Evolutionary conservation across 2,797 vertebrate species (phyloP).

Genomic region (Salarias fasciatus): DNA sequence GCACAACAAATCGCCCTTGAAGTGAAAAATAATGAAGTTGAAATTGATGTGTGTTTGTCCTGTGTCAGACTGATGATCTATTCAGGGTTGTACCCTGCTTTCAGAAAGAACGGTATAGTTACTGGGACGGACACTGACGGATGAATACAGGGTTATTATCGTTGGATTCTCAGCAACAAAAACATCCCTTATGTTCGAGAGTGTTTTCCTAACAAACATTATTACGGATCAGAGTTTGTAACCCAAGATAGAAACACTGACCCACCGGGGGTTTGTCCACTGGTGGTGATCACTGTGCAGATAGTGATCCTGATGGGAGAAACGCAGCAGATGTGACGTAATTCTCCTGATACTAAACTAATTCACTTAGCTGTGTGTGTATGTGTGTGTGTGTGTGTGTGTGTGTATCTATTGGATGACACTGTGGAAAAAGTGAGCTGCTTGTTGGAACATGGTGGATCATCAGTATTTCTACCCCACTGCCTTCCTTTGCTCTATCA

Average conservation of each 20-base stretch:
- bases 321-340: slow-evolving; percentile 47
- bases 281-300: slow-evolving; percentile 35
- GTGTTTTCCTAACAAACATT: slow-evolving; percentile 2
- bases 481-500: slow-evolving; percentile 29
- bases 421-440: slow-evolving; percentile 62
- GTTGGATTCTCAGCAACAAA: no score
- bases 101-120: no score
- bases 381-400: slow-evolving; percentile 12
- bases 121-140: no score
- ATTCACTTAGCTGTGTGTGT: slow-evolving; percentile 41
- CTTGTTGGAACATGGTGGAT: slow-evolving; percentile 26
- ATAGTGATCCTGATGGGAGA: slow-evolving; percentile 48
- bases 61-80: no score
- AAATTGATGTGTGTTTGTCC: no score
- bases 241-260: slow-evolving; percentile 25
- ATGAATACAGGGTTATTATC: no score
- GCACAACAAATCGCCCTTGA: no score
- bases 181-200: no score
- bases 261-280: slow-evolving; percentile 22
- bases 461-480: slow-evolving; percentile 11
- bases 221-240: slow-evolving; percentile 10
- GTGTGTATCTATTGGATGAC: slow-evolving; percentile 43
- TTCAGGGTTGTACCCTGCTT: no score
- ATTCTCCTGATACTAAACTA: slow-evolving; percentile 48
- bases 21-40: no score